Evolutionary conservation across 2,113 vertebrate genomes (phyloP).

Genomic region (Mohoua ochrocephala): DNA sequence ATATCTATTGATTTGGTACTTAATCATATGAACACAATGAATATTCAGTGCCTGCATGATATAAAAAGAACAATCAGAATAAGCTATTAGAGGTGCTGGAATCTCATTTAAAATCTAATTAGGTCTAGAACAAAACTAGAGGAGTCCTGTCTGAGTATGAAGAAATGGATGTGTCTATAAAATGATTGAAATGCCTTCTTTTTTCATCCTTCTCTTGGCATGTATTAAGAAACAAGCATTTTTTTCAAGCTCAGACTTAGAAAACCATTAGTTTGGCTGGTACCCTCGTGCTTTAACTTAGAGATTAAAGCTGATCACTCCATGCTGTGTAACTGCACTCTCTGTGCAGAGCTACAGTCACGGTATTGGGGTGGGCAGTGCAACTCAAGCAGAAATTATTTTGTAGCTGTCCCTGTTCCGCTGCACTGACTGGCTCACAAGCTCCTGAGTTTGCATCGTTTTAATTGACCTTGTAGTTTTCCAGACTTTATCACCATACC

Average conservation of each 20-base stretch:
- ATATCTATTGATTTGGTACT: conserved; percentile 70
- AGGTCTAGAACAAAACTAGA: conserved; percentile 71
- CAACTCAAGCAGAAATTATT: neutral
- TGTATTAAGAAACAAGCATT: neutral
- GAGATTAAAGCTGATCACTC: neutral
- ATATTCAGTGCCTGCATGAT: conserved; percentile 70
- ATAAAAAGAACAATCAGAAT: conserved; percentile 81
- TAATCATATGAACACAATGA: conserved; percentile 72
- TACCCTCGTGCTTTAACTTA: neutral
- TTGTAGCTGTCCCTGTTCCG: neutral
- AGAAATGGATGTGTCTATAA: conserved; percentile 60
- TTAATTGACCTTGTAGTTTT: neutral
- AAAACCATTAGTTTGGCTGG: neutral
- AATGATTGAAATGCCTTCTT: conserved; percentile 27
- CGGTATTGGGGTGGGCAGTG: neutral
- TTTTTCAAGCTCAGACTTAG: neutral
- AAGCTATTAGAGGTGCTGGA: conserved; percentile 75
- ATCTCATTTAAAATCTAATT: conserved; percentile 81
- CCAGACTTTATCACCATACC: neutral
- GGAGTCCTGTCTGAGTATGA: conserved; percentile 52
- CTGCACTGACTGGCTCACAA: neutral
- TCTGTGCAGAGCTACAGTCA: neutral
- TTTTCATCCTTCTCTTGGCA: neutral
- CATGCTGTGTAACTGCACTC: neutral
- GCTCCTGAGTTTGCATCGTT: neutral